Evolutionary conservation across 2,797 vertebrate genomes (phyloP).

Genomic region (Xenentodon cancila): DNA sequence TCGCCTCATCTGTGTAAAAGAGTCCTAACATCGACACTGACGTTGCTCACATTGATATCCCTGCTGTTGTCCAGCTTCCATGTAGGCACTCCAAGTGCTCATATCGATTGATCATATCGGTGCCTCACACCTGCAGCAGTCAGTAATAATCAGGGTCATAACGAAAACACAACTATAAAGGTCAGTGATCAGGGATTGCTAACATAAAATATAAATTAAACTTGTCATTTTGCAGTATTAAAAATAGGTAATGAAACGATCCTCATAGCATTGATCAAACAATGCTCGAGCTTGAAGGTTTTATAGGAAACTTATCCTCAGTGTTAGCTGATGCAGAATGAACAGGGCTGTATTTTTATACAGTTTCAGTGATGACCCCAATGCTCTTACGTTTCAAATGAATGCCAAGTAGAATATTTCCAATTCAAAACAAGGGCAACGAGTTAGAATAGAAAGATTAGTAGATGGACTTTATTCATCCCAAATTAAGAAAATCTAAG

Average conservation of each 20-base stretch:
- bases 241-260: conserved; percentile 14
- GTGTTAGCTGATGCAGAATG: background rate
- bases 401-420: no score
- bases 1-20: conserved; percentile 30
- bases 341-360: no score
- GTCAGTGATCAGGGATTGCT: conserved; percentile 5
- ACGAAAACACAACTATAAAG: conserved; percentile 16
- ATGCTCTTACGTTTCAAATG: no score
- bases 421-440: no score
- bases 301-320: conserved; percentile 1
- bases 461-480: no score
- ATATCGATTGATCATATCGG: background rate
- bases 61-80: conserved; percentile 19
- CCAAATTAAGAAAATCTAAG: no score
- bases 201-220: conserved; percentile 25
- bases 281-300: conserved; percentile 23
- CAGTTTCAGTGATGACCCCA: no score
- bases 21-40: conserved; percentile 23
- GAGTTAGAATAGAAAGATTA: no score
- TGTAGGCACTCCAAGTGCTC: background rate
- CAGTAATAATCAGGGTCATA: conserved; percentile 5
- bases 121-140: conserved; percentile 4
- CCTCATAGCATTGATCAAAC: background rate
- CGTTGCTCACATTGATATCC: conserved; percentile 30
- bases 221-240: conserved; percentile 18